Base-by-base conservation (phyloP, 2,888 invertebrate genomes). In the Folsomia candida region DNA sequence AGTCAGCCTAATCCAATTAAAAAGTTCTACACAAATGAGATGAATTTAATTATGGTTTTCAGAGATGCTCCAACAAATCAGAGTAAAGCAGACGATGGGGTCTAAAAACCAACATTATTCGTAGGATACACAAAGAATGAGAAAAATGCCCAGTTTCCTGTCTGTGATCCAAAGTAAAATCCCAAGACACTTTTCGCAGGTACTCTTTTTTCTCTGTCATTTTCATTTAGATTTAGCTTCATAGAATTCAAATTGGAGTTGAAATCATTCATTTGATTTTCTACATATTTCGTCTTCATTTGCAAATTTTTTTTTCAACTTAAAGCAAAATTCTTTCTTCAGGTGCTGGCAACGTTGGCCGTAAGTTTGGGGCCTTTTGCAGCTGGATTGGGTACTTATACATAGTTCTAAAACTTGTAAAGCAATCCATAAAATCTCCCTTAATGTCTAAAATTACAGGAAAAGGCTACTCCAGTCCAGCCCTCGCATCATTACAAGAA, bases 401-500 rank as follows among this genome's bases (percentile, higher is more conserved):
- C n/a, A n/a, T n/a, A n/a, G n/a, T n/a, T n/a, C n/a, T n/a, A n/a
- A n/a, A n/a, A n/a, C n/a, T n/a, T n/a, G n/a, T n/a, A n/a, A n/a
- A n/a, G n/a, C n/a, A n/a, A n/a, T n/a, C n/a, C n/a, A n/a, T n/a
- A n/a, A n/a, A n/a, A n/a, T n/a, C n/a, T n/a, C n/a, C n/a, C n/a
- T n/a, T n/a, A n/a, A n/a, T n/a, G n/a, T n/a, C n/a, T n/a, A n/a
- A n/a, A n/a, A n/a, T n/a, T n/a, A n/a, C 18, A 11, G 47, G 72
- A 76, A 91, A 91, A 83, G 91, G 91, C 11, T 92, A 92, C 86
- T 91, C 90, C 83, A 91, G 91, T 1, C 91, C 92, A 1, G 91
- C 91, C 1, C 87, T 92, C 75, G 91, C 90, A 22, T 91, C 91
- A 0, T 87, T 92, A 81, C 87, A 89, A 74, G 89, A 89, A 81